Evolutionary conservation across 2,888 invertebrate species (phyloP).

Genomic region (Cetonia aurata): DNA sequence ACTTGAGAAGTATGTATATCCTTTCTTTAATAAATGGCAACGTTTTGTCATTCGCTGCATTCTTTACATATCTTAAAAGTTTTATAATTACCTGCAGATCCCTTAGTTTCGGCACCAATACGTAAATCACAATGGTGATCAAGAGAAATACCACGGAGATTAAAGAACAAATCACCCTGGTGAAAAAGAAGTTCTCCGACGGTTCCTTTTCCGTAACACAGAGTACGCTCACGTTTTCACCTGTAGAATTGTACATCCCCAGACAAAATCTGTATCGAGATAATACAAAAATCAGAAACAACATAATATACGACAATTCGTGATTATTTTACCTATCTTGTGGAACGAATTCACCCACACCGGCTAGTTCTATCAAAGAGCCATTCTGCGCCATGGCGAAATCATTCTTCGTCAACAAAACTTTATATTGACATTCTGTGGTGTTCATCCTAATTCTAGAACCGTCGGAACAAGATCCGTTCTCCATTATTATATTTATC

Average conservation of each 20-base stretch:
- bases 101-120: constrained; percentile 73
- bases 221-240: constrained; percentile 58
- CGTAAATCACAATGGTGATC: constrained; percentile 73
- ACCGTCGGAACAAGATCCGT: constrained; percentile 33
- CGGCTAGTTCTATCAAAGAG: constrained; percentile 18
- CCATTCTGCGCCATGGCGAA: constrained; percentile 34
- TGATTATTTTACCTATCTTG: constrained; percentile 12
- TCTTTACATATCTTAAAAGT: not conserved
- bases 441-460: constrained; percentile 15
- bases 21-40: not conserved
- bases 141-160: constrained; percentile 70
- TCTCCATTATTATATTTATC: constrained; percentile 6
- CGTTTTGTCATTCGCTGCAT: not conserved
- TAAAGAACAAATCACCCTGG: constrained; percentile 53
- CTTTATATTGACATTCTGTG: constrained; percentile 19
- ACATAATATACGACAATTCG: not conserved
- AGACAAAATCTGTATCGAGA: constrained; percentile 62
- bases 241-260: constrained; percentile 46
- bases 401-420: constrained; percentile 20
- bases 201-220: constrained; percentile 57
- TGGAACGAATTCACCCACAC: constrained; percentile 19
- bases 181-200: constrained; percentile 40
- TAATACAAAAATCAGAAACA: not conserved
- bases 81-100: constrained; percentile 64
- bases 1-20: not conserved